These are phyloP conservation scores for Chlorocebus sabaeus DNA, from an alignment of 2,113 vertebrate species.

Conservation along the genomic window DNA sequence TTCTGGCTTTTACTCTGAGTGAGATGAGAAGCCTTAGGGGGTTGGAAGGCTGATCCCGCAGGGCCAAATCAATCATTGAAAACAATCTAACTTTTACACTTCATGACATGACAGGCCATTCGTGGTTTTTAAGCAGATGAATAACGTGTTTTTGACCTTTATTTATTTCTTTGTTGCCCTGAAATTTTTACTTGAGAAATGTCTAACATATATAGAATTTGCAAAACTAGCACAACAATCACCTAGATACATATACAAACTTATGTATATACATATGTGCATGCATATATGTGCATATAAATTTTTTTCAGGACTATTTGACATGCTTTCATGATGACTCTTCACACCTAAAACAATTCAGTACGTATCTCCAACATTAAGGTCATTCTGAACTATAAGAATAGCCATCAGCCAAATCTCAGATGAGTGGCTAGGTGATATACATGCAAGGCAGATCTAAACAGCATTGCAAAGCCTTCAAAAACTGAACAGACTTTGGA, in stretches of 20 bases:
- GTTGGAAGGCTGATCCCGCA: not conserved
- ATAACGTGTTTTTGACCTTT: not conserved
- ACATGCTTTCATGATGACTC: conserved; percentile 31
- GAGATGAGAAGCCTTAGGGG: not conserved
- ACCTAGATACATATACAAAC: not conserved
- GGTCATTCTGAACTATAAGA: not conserved
- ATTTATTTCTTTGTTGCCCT: not conserved
- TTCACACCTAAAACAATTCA: conserved; percentile 32
- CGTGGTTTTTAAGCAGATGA: not conserved
- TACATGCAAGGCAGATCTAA: not conserved
- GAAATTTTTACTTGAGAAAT: conserved; percentile 38
- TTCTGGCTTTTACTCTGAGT: conserved; percentile 10
- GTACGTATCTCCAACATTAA: conserved; percentile 13
- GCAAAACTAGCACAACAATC: not conserved
- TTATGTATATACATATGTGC: not conserved
- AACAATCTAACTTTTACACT: not conserved
- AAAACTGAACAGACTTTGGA: conserved; percentile 46
- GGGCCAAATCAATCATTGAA: not conserved
- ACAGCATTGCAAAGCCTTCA: not conserved
- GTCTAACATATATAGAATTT: conserved; percentile 16
- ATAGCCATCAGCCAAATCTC: not conserved
- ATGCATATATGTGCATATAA: not conserved
- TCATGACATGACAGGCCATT: not conserved
- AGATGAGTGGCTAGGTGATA: not conserved
- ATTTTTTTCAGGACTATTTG: not conserved